phyloP scores from a whole-genome alignment of 64 coral and sea anemone genomes.

The Anthopleura sola region DNA sequence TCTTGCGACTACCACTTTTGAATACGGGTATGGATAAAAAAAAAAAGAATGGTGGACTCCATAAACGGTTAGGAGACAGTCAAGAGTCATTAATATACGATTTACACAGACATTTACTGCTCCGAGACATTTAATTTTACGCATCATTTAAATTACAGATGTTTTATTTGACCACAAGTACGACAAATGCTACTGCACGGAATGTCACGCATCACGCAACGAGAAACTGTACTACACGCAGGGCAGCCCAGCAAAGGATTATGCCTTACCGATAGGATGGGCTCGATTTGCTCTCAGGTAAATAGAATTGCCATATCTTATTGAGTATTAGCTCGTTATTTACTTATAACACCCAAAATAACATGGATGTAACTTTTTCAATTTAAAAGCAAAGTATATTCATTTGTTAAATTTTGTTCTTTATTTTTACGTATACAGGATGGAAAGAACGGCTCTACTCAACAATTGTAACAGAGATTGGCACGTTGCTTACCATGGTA shows the following conservation, averaged over 20 bases:
- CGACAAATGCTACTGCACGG: conserved; percentile 63
- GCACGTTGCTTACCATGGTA: conserved; percentile 86
- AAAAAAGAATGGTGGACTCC: no score
- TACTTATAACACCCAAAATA: background rate
- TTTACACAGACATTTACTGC: no score
- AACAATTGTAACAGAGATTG: no score
- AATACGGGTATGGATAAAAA: no score
- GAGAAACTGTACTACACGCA: conserved; percentile 57
- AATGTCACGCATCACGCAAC: conserved; percentile 55
- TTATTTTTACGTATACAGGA: background rate
- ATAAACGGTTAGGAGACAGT: no score
- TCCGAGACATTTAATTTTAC: no score
- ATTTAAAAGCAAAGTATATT: background rate
- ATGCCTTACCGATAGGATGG: conserved; percentile 70
- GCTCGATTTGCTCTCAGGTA: conserved; percentile 59
- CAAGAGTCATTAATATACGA: no score
- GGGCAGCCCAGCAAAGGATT: conserved; percentile 57
- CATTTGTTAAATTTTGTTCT: background rate
- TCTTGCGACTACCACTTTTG: no score
- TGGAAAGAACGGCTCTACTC: background rate
- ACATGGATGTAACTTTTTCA: background rate
- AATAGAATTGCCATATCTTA: background rate
- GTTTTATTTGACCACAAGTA: conserved; percentile 36
- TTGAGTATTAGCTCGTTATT: background rate
- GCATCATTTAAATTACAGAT: conserved; percentile 6